These are phyloP conservation scores for Phyllostomus discolor DNA, from an alignment of 2,113 vertebrate genomes.

Conservation along the genomic window DNA sequence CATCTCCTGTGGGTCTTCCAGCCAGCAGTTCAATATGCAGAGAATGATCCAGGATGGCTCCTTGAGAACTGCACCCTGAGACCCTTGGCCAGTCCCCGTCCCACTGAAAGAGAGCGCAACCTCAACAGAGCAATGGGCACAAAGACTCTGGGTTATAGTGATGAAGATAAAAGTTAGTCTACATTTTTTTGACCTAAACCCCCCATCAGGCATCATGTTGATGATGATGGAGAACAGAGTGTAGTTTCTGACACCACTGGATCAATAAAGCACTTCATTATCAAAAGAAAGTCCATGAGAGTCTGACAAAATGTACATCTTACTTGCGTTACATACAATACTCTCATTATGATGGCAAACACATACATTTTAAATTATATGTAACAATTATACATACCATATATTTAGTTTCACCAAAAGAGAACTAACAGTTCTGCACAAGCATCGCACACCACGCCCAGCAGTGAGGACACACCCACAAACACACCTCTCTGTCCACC, in stretches of 20 bases:
- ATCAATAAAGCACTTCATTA: background rate
- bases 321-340: background rate
- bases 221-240: background rate
- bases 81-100: background rate
- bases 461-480: background rate
- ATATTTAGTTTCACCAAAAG: background rate
- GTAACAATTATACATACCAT: background rate
- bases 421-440: background rate
- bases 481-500: background rate
- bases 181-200: background rate
- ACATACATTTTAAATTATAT: background rate
- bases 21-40: background rate
- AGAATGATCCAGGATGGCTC: background rate
- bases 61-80: background rate
- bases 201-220: background rate
- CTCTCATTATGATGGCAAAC: background rate
- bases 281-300: background rate
- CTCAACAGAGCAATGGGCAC: background rate
- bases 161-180: background rate
- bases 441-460: too few relatives aligned
- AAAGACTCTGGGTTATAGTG: background rate
- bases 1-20: background rate
- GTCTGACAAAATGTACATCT: background rate
- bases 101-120: background rate
- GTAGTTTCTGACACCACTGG: background rate